Evolutionary conservation across 2,797 vertebrate species (phyloP).

Genomic region (Mycteria americana): DNA sequence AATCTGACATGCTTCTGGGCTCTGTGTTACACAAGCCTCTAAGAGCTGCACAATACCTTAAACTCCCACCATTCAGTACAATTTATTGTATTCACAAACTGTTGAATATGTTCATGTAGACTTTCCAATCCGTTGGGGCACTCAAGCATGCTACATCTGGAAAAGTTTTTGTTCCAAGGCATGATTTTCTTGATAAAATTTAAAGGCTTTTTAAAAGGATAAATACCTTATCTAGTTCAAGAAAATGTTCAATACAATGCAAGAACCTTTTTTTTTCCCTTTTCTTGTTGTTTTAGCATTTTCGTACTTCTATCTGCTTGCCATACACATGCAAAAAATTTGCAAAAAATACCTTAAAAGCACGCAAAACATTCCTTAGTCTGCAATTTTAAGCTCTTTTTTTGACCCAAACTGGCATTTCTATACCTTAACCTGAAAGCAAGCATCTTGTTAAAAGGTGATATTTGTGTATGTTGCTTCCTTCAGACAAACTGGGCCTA

Average conservation of each 20-base stretch:
- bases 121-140: neutral
- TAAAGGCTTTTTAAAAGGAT: neutral
- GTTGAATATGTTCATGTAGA: neutral
- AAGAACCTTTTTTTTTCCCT: neutral
- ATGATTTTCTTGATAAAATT: neutral
- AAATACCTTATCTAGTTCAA: neutral
- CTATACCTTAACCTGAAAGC: neutral
- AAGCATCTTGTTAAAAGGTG: neutral
- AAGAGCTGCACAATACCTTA: neutral
- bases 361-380: neutral
- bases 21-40: neutral
- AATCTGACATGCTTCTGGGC: neutral
- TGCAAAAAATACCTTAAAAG: neutral
- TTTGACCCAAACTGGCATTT: neutral
- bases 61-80: neutral
- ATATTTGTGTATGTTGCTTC: neutral
- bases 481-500: neutral
- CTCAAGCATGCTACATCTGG: neutral
- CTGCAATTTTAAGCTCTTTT: neutral
- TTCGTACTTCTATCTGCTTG: neutral
- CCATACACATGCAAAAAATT: neutral
- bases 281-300: neutral
- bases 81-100: neutral
- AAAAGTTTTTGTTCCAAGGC: neutral
- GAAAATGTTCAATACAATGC: neutral